Base-by-base conservation (phyloP, 2,797 vertebrate genomes). In the Podarcis siculus region DNA sequence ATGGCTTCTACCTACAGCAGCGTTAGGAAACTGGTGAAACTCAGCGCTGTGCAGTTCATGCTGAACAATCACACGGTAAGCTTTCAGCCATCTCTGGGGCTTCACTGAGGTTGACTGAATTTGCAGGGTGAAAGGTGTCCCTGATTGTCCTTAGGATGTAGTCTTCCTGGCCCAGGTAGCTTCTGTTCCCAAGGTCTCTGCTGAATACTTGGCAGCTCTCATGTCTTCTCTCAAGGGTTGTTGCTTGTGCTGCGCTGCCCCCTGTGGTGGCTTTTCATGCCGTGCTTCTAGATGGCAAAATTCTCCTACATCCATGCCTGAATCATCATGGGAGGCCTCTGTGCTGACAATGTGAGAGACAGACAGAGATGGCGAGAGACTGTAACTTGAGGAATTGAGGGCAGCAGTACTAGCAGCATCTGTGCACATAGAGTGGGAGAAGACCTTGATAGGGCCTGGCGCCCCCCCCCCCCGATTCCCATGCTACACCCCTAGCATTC, bases 1-100 rank as follows among this genome's bases (percentile, higher is more conserved):
- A 12, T 82, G 58, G n/a, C 86, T 79, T 92, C 85, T 82, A 99
- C 99, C 0, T 99, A 99, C 97, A 99, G 99, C 96, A 99, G 99
- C 1, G 99, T 99, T 85, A 97, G 98, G 89, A 99, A 99, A 96
- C 96, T 99, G 95, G 99, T 99, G 94, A 99, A 99, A 92, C 98
- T 99, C 94, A 99, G 98, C 71, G 99, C 99, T 0, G 99, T 99
- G 12, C 99, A 99, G 97, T 99, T 99, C 97, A 99, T 99, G 99
- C 97, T 99, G 94, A 99, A 99, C 95, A 99, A 99, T 97, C 99
- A 99, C 97, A 99, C 99, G 17, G 99, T 99, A 95, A 97, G 98
- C 94, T 32, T 5, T 8, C 35, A 2, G 0, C 72, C 30, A n/a
- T 8, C 61, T 61, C 49, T n/a, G 71, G 25, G 0, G 12, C 4